Percentiles rank a stretch among this genome's conserved stretches.
Conservation (phyloP, 2,888 invertebrate genomes). For the Tenthredo mesomela region DNA sequence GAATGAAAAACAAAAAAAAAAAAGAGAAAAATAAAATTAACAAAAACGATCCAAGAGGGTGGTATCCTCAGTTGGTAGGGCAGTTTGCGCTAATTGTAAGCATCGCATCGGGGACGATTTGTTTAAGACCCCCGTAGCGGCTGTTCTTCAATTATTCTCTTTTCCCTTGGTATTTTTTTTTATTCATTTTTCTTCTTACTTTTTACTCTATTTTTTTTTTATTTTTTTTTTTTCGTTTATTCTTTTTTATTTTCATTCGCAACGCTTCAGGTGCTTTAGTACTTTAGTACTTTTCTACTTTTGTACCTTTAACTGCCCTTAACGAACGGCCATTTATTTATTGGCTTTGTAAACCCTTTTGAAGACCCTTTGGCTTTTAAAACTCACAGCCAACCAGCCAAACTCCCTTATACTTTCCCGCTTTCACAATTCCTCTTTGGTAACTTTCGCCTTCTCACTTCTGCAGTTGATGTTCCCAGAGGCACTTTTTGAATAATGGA, state of each 20-base stretch:
- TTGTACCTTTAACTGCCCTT: slow-evolving; percentile 47
- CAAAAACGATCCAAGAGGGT: slow-evolving; percentile 13
- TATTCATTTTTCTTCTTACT: neutral
- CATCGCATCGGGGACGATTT: slow-evolving; percentile 47
- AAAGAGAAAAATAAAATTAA: neutral
- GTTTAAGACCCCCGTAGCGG: slow-evolving; percentile 46
- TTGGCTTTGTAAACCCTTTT: slow-evolving; percentile 36
- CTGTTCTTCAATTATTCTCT: slow-evolving; percentile 51
- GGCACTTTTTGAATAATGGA: slow-evolving; percentile 51
- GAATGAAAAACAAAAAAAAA: neutral
- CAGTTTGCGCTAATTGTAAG: slow-evolving; percentile 50
- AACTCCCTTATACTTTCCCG: neutral
- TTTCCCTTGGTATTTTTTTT: neutral
- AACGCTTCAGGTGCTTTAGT: slow-evolving; percentile 15
- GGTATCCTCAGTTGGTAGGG: slow-evolving; percentile 42
- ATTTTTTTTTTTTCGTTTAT: neutral
- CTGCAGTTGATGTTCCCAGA: slow-evolving; percentile 41
- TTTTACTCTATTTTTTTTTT: neutral
- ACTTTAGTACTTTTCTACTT: slow-evolving; percentile 38
- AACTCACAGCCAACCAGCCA: neutral
- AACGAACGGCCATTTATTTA: slow-evolving; percentile 45
- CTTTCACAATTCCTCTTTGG: slow-evolving; percentile 26
- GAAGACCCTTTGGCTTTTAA: slow-evolving; percentile 20
- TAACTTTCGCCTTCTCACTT: slow-evolving; percentile 40
- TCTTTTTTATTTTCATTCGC: neutral